phyloP scores from a whole-genome alignment of 2,888 invertebrate species.

The Trichacis sp. region DNA sequence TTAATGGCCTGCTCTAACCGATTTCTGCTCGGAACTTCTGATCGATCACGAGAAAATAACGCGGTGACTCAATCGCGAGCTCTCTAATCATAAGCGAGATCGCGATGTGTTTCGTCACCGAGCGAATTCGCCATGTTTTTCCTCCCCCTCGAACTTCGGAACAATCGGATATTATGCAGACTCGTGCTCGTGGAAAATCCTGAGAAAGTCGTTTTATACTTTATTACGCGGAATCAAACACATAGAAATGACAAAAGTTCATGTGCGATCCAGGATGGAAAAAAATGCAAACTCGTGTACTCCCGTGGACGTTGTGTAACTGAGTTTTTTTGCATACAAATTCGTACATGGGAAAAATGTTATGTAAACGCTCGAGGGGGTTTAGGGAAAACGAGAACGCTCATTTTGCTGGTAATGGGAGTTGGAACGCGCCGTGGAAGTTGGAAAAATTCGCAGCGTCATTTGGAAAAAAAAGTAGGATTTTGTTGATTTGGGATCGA shows the following conservation, averaged over 20 bases:
- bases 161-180: background rate
- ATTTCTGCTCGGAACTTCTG: background rate
- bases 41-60: conserved; percentile 1
- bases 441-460: too few relatives aligned
- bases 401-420: too few relatives aligned
- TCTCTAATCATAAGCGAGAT: background rate
- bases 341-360: background rate
- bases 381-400: too few relatives aligned
- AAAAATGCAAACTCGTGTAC: background rate
- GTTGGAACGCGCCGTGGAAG: too few relatives aligned
- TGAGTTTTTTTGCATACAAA: background rate
- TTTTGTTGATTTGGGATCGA: too few relatives aligned
- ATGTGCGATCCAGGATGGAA: background rate
- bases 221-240: background rate
- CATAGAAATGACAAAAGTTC: background rate
- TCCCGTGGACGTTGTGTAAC: background rate
- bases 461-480: too few relatives aligned
- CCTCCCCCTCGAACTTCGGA: background rate
- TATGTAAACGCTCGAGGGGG: background rate
- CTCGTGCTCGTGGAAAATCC: background rate
- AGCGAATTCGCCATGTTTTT: background rate
- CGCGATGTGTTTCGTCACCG: background rate
- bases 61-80: background rate
- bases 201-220: background rate
- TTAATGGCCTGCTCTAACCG: background rate